These are phyloP conservation scores for Hypotaenidia philippensis DNA, from an alignment of 2,797 vertebrate genomes.

Conservation along the genomic window DNA sequence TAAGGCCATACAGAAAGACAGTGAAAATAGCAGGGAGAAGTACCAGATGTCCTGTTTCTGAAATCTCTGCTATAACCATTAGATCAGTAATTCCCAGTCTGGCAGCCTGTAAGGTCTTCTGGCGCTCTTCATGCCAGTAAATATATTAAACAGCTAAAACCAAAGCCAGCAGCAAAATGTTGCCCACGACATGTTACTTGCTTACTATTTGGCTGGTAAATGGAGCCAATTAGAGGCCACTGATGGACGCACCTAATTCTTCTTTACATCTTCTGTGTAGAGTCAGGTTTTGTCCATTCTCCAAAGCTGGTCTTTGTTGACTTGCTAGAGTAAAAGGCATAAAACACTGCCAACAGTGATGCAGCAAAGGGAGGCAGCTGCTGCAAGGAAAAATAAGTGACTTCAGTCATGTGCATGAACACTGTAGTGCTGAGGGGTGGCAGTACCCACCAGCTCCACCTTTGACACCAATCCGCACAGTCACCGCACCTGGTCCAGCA, in stretches of 20 bases:
- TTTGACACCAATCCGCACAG: background rate
- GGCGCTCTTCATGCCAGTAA: background rate
- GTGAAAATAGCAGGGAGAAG: conserved; percentile 11
- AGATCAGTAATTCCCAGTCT: conserved; percentile 29
- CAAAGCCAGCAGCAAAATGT: background rate
- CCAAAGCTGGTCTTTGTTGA: background rate
- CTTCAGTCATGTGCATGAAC: fast-evolving
- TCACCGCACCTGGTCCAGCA: fast-evolving
- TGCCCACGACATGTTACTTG: background rate
- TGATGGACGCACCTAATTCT: background rate
- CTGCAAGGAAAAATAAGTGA: fast-evolving
- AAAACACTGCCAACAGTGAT: background rate
- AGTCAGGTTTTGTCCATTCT: background rate
- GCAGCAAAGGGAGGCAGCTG: background rate
- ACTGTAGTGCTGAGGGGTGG: fast-evolving
- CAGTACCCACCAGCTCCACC: background rate
- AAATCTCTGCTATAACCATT: conserved; percentile 32
- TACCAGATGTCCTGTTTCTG: conserved; percentile 19
- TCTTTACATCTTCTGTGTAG: background rate
- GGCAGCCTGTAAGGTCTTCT: background rate
- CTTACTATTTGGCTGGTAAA: background rate
- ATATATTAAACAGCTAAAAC: conserved; percentile 12
- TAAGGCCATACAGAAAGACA: conserved; percentile 41
- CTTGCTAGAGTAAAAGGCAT: background rate
- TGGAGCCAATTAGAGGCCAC: background rate